These are phyloP conservation scores for Platichthys stellatus DNA, from an alignment of 2,113 vertebrate species.

Conservation along the genomic window DNA sequence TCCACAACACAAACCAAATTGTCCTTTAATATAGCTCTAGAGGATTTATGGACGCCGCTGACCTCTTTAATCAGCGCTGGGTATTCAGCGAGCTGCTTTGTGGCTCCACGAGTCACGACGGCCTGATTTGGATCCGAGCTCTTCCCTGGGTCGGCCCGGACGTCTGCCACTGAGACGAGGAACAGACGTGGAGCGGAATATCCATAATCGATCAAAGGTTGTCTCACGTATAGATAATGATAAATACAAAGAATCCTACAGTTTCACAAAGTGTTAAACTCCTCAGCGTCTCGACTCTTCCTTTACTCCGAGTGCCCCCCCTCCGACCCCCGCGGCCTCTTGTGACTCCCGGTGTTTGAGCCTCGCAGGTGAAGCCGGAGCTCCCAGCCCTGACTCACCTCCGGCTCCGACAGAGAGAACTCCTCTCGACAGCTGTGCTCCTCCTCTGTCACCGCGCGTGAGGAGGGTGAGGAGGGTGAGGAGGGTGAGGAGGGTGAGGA, in stretches of 20 bases:
- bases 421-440: conserved; percentile 14
- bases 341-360: conserved; percentile 25
- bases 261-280: too few species aligned
- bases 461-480: conserved; percentile 8
- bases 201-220: too few species aligned
- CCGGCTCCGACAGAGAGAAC: conserved; percentile 21
- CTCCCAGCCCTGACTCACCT: conserved; percentile 45
- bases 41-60: conserved; percentile 36
- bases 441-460: conserved; percentile 23
- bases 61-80: conserved; percentile 37
- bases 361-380: conserved; percentile 21
- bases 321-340: too few species aligned
- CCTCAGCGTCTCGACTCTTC: too few species aligned
- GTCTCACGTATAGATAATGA: not conserved
- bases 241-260: not conserved
- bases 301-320: not conserved
- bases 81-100: conserved; percentile 24
- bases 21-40: conserved; percentile 37
- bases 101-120: conserved; percentile 37
- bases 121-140: conserved; percentile 30
- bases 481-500: not conserved
- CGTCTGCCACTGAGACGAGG: too few species aligned
- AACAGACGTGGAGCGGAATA: not conserved
- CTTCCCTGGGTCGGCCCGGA: conserved; percentile 35
- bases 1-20: conserved; percentile 44